Conservation (phyloP, 2,113 vertebrate genomes). For the Henicopernis longicauda region DNA sequence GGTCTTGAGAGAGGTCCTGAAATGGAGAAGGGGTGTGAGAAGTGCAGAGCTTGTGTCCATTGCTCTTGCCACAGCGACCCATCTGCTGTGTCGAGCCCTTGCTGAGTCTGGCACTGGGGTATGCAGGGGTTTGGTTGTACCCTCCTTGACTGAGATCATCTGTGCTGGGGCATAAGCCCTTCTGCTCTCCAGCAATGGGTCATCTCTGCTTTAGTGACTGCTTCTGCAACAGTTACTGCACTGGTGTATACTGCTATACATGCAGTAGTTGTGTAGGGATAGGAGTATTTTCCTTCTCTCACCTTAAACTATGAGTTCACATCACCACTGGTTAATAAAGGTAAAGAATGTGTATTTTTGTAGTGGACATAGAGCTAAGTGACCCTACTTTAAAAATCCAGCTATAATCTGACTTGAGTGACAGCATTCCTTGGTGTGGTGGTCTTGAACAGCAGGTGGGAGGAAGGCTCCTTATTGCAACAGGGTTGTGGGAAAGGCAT, state of each 20-base stretch:
- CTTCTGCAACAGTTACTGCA: neutral
- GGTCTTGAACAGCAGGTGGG: neutral
- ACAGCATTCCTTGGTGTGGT: neutral
- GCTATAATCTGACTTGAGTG: neutral
- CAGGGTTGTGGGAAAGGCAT: neutral
- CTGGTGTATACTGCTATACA: neutral
- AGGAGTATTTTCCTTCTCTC: neutral
- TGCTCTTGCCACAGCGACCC: neutral
- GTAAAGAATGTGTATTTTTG: neutral
- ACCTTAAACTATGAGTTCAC: neutral
- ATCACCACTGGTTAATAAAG: too few relatives aligned
- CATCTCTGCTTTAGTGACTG: neutral
- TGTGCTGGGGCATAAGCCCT: neutral
- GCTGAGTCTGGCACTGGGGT: neutral
- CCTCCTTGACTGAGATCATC: neutral
- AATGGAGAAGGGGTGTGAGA: neutral
- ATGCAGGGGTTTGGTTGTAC: neutral
- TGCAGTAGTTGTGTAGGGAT: too few relatives aligned
- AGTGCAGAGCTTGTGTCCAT: rapidly evolving
- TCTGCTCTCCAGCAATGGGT: neutral
- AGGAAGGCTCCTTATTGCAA: neutral
- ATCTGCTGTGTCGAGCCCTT: neutral
- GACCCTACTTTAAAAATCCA: neutral
- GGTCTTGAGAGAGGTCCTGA: neutral
- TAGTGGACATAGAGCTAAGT: too few relatives aligned